Percentiles rank a stretch among this genome's conserved stretches.
Evolutionary conservation across 2,113 vertebrate genomes (phyloP).

Genomic region (Trichechus manatus): DNA sequence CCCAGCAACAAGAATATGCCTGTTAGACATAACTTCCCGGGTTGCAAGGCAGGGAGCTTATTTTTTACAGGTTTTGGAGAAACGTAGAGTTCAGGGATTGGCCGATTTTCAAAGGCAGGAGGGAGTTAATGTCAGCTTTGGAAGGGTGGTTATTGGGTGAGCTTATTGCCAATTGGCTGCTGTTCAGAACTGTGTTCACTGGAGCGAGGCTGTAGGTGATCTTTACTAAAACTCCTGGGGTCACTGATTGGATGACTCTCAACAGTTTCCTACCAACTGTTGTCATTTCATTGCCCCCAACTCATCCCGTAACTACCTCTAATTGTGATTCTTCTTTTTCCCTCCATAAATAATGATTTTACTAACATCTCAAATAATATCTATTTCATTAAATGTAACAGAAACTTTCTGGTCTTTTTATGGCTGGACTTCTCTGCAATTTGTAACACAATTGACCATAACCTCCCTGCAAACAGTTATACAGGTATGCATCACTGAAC

Average conservation of each 20-base stretch:
- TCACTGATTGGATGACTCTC: neutral
- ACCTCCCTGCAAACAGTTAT: neutral
- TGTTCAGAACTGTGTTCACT: neutral
- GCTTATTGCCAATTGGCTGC: neutral
- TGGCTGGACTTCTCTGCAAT: neutral
- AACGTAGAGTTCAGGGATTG: neutral
- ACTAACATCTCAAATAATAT: neutral
- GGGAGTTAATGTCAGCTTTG: neutral
- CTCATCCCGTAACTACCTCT: neutral
- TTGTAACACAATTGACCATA: neutral
- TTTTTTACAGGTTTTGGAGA: neutral
- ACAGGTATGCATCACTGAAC: too few relatives aligned
- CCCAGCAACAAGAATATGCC: neutral
- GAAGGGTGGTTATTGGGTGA: neutral
- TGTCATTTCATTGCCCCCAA: neutral
- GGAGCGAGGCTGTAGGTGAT: accelerated
- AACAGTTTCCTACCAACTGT: too few relatives aligned
- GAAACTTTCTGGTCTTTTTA: neutral
- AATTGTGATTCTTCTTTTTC: neutral
- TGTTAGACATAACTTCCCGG: neutral
- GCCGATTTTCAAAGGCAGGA: neutral
- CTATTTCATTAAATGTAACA: neutral
- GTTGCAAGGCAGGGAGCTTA: neutral
- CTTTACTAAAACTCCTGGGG: neutral
- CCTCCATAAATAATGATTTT: neutral